These are phyloP conservation scores for Manacus vitellinus DNA, from an alignment of 2,113 vertebrate species.

Conservation along the genomic window DNA sequence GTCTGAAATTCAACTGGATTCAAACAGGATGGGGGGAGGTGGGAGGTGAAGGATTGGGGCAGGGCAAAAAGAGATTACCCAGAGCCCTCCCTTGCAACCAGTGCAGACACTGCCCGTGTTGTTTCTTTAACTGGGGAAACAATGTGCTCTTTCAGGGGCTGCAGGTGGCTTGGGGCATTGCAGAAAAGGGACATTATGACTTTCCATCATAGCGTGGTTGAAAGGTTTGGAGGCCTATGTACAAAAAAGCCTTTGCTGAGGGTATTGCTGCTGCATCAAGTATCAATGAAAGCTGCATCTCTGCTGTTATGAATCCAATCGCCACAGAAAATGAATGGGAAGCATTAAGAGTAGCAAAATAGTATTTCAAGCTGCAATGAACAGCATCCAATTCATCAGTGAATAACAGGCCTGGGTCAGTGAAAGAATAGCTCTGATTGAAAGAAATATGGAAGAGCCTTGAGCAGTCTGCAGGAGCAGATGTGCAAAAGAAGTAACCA, in stretches of 20 bases:
- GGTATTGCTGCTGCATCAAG: constrained; percentile 23
- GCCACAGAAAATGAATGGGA: constrained; percentile 26
- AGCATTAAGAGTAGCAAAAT: constrained; percentile 36
- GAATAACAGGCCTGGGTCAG: neutral
- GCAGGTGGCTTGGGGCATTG: constrained; percentile 68
- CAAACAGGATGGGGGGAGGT: neutral
- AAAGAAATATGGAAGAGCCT: constrained; percentile 22
- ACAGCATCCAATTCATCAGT: constrained; percentile 29
- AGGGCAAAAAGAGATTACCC: neutral
- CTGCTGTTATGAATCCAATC: constrained; percentile 19
- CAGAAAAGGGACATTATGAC: constrained; percentile 62
- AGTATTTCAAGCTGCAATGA: constrained; percentile 9
- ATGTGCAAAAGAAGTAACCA: neutral
- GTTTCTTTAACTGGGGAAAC: constrained; percentile 57
- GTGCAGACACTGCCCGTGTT: constrained; percentile 51
- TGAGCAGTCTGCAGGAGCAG: neutral
- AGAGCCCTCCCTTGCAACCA: neutral
- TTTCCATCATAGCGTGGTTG: neutral
- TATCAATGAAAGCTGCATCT: constrained; percentile 49
- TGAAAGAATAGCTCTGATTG: constrained; percentile 31
- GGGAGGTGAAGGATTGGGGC: neutral
- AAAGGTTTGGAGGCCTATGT: constrained; percentile 44
- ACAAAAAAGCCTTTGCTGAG: constrained; percentile 61
- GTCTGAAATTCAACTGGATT: neutral
- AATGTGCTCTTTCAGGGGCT: constrained; percentile 72